Base-by-base conservation (phyloP, 2,797 vertebrate species). In the Botia kubotai region DNA sequence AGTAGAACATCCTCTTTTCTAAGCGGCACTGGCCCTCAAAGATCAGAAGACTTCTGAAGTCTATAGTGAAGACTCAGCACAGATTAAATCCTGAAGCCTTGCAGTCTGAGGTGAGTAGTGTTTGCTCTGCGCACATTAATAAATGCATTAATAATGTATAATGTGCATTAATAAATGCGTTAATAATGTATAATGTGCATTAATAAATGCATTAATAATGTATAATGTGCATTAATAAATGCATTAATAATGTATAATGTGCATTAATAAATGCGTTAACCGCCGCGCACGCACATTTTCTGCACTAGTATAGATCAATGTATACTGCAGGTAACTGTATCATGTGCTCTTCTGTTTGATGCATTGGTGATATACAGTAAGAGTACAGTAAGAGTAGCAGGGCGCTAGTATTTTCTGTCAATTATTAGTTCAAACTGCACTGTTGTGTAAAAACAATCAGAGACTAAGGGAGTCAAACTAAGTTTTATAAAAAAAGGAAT, bases 51-150 rank as follows among this genome's bases (percentile, higher is more conserved):
- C n/a, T 43, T 66, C 62, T 39, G 74, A 76, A 48, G 14, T 53
- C 48, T 39, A 66, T 23, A 75, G 7, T 16, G 26, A 53, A 66
- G 8, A 55, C 62, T 39, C 46, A 65, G 19, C 29, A 16, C 23
- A 65, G 11, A 26, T 36, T 29, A 65, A 0, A 26, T 16, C 48
- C 33, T 68, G 19, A 57, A 68, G 52, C 57, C 16, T 73, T 39
- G 17, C 46, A 29, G 39, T 71, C 33, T 63, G 3, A 84, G 82
- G 85, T 86, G 74, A 84, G 85, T 69, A 50, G 58, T 5, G 11
- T 29, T 36, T 39, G 63, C 3, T 1, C 2, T 23, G n/a, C 21
- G 33, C 36, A 36, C 5, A 4, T 11, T 2, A 43, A 13, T 33
- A 36, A 60, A 62, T 26, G 16, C 21, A 10, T 26, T 6, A 2